Base-by-base conservation (phyloP, 2,797 vertebrate species). In the Chiloscyllium punctatum region DNA sequence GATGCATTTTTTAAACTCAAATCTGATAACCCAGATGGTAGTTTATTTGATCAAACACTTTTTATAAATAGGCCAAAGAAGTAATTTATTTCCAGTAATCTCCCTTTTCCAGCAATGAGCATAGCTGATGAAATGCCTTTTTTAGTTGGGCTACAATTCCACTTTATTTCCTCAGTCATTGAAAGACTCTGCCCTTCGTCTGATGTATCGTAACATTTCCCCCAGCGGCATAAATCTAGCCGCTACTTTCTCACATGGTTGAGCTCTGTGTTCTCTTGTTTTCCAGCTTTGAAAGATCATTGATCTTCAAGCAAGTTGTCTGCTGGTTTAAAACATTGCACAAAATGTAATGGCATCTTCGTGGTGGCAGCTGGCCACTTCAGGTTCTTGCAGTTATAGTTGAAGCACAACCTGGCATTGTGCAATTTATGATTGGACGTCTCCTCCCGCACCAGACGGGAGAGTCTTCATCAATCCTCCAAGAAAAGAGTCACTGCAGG, bases 291-390 rank as follows among this genome's bases (percentile, higher is more conserved):
- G 94, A 91, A 91, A 91, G 88, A 74, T 94, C 68, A 94, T 94
- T 94, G 71, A 94, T 94, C 94, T 94, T 94, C 92, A 94, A 94
- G 37, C 92, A 94, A 94, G 94, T 72, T 94, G 13, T 94, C 94
- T 94, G 68, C 92, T 94, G 69, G 48, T 94, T 74, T 94, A 74
- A 94, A 51, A 51, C 94, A 53, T 71, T 74, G 42, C 48, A 71
- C 94, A 94, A 72, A 72, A 94, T 94, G 42, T 94, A 94, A 72
- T 51, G 69, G 37, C 68, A 18, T 48, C 91, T 94, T 94, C 68
- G 42, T 72, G 42, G 92, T 94, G 92, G 94, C 94, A 72, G 69
- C 72, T 94, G 94, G 88, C 71, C 94, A 94, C 69, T 94, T 94
- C 42, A 51, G 69, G 68, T 94, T 74, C 68, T 94, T 94, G 94